phyloP scores from a whole-genome alignment of 2,113 vertebrate genomes.

The Carassius carassius region DNA sequence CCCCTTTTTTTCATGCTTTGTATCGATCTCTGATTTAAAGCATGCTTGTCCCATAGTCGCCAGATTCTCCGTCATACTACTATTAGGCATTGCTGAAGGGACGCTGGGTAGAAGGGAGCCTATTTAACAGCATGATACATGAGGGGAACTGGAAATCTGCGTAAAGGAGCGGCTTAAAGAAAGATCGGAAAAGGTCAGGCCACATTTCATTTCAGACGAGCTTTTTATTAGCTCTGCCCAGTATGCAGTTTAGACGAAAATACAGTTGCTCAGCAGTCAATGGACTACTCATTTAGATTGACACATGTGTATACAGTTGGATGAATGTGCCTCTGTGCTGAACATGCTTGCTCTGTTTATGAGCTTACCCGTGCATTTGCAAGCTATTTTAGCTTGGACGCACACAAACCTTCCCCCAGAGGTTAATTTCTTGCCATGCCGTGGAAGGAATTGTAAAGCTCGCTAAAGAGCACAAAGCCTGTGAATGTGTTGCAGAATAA shows the following conservation, averaged over 20 bases:
- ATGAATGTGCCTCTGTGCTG: slow-evolving; percentile 73
- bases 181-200: slow-evolving; percentile 72
- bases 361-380: slow-evolving; percentile 65
- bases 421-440: slow-evolving; percentile 45
- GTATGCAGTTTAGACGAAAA: slow-evolving; percentile 68
- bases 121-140: slow-evolving; percentile 74
- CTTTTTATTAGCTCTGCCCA: slow-evolving; percentile 63
- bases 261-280: slow-evolving; percentile 69
- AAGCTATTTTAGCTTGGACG: slow-evolving; percentile 73
- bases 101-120: slow-evolving; percentile 65
- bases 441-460: slow-evolving; percentile 26
- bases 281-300: slow-evolving; percentile 70
- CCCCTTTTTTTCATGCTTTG: neutral
- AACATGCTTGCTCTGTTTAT: slow-evolving; percentile 69
- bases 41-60: slow-evolving; percentile 61
- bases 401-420: slow-evolving; percentile 60
- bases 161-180: slow-evolving; percentile 72
- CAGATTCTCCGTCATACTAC: slow-evolving; percentile 16
- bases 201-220: slow-evolving; percentile 70
- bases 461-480: slow-evolving; percentile 25
- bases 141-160: slow-evolving; percentile 68
- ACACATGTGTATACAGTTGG: slow-evolving; percentile 58
- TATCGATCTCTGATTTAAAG: slow-evolving; percentile 54
- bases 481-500: slow-evolving; percentile 21
- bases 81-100: slow-evolving; percentile 58